Percentiles rank a stretch among this genome's conserved stretches.
These are phyloP conservation scores for Nephrotoma flavescens DNA, from an alignment of 2,888 invertebrate genomes.

Conservation along the genomic window DNA sequence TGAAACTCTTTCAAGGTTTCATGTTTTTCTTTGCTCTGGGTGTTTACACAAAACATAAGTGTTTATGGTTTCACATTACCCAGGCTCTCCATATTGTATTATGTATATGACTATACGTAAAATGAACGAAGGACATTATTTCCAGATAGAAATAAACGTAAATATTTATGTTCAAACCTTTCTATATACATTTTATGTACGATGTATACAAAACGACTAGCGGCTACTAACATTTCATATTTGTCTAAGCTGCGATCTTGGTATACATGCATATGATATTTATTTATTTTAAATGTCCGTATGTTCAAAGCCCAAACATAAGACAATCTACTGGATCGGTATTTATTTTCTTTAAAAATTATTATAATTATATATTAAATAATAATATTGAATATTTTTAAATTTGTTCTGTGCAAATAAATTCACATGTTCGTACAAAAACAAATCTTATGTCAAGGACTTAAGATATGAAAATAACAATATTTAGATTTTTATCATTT, in stretches of 20 bases:
- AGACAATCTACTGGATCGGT: neutral
- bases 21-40: neutral
- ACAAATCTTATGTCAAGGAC: neutral
- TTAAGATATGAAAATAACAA: neutral
- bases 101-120: neutral
- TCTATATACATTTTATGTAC: neutral
- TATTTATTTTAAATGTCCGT: neutral
- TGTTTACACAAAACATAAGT: neutral
- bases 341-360: neutral
- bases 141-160: neutral
- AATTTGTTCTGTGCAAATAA: neutral
- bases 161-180: neutral
- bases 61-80: neutral
- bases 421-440: neutral
- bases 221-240: neutral
- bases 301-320: neutral
- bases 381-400: neutral
- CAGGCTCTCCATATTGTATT: neutral
- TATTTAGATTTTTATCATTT: neutral
- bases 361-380: neutral
- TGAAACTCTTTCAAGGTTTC: neutral
- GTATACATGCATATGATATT: neutral
- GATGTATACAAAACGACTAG: neutral
- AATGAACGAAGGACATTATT: neutral
- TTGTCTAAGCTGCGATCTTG: neutral